Evolutionary conservation across 2,797 vertebrate genomes (phyloP).

Genomic region (Halcyon leucocephala): DNA sequence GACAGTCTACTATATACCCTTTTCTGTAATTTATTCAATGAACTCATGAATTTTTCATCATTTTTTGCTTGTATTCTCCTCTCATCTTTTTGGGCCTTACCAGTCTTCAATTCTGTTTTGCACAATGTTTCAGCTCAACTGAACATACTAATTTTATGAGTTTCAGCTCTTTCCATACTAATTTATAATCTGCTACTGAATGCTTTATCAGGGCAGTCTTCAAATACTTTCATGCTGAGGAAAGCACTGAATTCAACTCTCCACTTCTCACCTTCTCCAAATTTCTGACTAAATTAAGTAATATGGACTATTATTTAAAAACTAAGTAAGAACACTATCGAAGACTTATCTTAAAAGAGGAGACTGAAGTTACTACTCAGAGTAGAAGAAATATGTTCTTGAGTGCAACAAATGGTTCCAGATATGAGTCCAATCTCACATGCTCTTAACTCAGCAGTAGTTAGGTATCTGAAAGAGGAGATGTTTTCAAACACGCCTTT

Average conservation of each 20-base stretch:
- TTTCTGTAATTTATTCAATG: neutral
- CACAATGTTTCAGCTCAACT: neutral
- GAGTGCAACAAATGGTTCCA: neutral
- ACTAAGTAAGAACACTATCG: neutral
- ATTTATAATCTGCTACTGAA: neutral
- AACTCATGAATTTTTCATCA: neutral
- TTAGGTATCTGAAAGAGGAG: neutral
- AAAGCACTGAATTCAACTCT: neutral
- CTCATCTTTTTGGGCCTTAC: neutral
- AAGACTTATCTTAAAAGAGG: neutral
- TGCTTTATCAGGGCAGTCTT: neutral
- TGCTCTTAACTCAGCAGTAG: neutral
- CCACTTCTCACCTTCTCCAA: neutral
- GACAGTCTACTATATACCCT: neutral
- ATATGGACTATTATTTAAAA: neutral
- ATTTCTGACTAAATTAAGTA: neutral
- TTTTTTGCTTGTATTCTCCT: neutral
- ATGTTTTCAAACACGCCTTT: neutral
- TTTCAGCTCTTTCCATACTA: neutral
- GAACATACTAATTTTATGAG: neutral
- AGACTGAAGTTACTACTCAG: neutral
- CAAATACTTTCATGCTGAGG: neutral
- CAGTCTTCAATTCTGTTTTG: neutral
- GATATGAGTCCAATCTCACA: neutral
- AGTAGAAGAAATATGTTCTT: neutral